Evolutionary conservation across 2,888 invertebrate species (phyloP).

Genomic region (Andricus quercusramuli): DNA sequence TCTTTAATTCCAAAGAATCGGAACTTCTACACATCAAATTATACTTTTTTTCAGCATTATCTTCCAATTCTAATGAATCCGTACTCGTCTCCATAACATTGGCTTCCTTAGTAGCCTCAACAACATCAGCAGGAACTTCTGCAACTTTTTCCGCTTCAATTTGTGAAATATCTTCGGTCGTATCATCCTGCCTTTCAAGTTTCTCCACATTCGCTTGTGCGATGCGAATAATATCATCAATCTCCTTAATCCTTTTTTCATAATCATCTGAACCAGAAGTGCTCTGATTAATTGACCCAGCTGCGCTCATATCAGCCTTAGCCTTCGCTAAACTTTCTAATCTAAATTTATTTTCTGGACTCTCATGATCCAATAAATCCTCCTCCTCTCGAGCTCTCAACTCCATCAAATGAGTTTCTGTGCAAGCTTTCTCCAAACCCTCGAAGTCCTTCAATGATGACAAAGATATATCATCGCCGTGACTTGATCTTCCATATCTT

Average conservation of each 20-base stretch:
- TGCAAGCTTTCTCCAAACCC: conserved; percentile 92
- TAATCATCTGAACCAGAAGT: conserved; percentile 82
- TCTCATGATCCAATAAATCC: conserved; percentile 85
- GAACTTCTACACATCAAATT: conserved; percentile 83
- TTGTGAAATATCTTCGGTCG: conserved; percentile 80
- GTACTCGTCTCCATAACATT: conserved; percentile 83
- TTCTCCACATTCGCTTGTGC: conserved; percentile 85
- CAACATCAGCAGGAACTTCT: conserved; percentile 42
- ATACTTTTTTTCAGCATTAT: conserved; percentile 74
- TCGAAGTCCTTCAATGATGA: conserved; percentile 96
- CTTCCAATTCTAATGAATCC: conserved; percentile 82
- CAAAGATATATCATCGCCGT: conserved; percentile 91
- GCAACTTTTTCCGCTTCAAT: conserved; percentile 68
- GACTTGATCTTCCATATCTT: conserved; percentile 85
- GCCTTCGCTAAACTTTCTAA: conserved; percentile 77
- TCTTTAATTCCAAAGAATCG: conserved; percentile 85
- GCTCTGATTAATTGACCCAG: conserved; percentile 78
- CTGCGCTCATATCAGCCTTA: conserved; percentile 65
- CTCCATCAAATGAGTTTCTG: conserved; percentile 91
- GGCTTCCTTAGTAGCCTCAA: conserved; percentile 63
- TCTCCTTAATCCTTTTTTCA: conserved; percentile 84
- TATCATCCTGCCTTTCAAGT: conserved; percentile 81
- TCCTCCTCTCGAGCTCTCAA: conserved; percentile 92
- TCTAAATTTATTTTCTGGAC: conserved; percentile 83
- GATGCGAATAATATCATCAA: conserved; percentile 85